Base-by-base conservation (phyloP, 2,888 invertebrate genomes). In the Xestia ashworthii region DNA sequence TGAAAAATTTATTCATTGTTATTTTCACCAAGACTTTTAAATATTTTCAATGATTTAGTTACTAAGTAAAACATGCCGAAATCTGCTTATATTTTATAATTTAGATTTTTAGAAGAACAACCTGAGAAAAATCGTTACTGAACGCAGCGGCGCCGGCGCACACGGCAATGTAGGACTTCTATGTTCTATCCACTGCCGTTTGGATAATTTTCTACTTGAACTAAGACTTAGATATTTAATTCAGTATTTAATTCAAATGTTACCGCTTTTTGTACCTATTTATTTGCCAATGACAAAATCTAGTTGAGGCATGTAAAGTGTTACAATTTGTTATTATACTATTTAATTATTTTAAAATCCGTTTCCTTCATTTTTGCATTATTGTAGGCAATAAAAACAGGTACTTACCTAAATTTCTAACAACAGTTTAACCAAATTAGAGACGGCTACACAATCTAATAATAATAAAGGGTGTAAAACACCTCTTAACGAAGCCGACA, bases 251-350 rank as follows among this genome's bases (percentile, higher is more conserved):
- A 70, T 22, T 41, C 11, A 50, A 41, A 25, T 71, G 3, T 3
- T 4, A 16, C 6, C 32, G 14, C 12, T 44, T 19, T 53, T 72
- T 0, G n/a, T 46, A 46, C 3, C 14, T 44, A 32, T 9, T 48
- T 44, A 32, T 69, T 41, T n/a, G n/a, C n/a, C n/a, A n/a, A n/a
- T n/a, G n/a, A n/a, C 19, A 44, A 70, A 69, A 46, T 62, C 14
- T 25, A 14, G 2, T 58, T 41, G 25, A 14, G 5, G 19, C 9
- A 12, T 16, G 22, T 32, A 19, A 14, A 32, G 44, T 32, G 11
- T 32, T 32, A 67, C 32, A 22, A 46, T 32, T 16, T 32, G 12
- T 16, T 3, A 25, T 2, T 66, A 32, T 16, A 44, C 8, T 9
- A 41, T 41, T 60, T 8, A 19, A 19, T 44, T 25, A 22, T 11